Conservation (phyloP, 1,140 invertebrate species). For the Trichonephila inaurata region DNA sequence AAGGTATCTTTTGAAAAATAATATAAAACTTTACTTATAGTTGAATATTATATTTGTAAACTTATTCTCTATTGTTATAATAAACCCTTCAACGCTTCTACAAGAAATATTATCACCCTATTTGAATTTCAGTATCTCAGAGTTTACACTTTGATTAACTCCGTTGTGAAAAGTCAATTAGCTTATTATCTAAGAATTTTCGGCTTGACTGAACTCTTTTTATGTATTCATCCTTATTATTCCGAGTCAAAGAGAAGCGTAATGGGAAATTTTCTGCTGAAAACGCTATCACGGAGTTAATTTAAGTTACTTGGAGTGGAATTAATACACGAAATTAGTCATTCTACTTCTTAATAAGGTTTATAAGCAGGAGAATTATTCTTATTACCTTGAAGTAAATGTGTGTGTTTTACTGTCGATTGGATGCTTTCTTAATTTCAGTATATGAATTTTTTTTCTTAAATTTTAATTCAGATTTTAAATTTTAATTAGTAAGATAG, state of each 20-base stretch:
- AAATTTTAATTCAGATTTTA: too few species aligned
- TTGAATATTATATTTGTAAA: too few species aligned
- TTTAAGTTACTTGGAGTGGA: neutral
- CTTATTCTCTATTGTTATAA: neutral
- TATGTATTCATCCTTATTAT: neutral
- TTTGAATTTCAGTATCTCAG: neutral
- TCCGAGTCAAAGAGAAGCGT: neutral
- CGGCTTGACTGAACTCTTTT: neutral
- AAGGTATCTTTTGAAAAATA: too few species aligned
- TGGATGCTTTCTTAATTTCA: too few species aligned
- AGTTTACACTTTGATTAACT: neutral
- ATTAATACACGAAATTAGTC: neutral
- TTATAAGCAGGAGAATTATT: too few species aligned
- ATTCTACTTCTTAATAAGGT: neutral
- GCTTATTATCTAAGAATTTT: neutral
- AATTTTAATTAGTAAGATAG: too few species aligned
- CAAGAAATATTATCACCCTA: too few species aligned
- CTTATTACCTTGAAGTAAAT: too few species aligned
- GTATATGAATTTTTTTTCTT: too few species aligned
- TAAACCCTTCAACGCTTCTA: too few species aligned
- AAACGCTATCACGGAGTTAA: neutral
- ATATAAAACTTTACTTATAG: too few species aligned
- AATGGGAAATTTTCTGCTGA: neutral
- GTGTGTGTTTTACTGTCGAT: too few species aligned
- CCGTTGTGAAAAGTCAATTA: neutral